A percentile compares a stretch with the other conserved stretches of the same genome.
phyloP scores from a whole-genome alignment of 2,113 vertebrate genomes.

The Laterallus jamaicensis region DNA sequence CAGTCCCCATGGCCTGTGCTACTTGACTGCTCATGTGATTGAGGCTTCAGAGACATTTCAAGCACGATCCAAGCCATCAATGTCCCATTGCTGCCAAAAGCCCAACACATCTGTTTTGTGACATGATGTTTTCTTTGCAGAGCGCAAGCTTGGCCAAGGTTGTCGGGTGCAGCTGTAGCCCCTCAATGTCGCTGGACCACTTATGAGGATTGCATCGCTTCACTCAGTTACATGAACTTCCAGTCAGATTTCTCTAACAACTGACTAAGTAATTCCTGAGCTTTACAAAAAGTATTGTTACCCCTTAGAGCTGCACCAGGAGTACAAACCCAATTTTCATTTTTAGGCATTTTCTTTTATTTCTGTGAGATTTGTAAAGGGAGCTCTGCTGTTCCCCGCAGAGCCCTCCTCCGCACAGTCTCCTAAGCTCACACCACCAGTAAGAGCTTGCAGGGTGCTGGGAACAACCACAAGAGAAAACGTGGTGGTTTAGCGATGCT shows the following conservation, averaged over 20 bases:
- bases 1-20: slow-evolving; percentile 59
- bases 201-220: slow-evolving; percentile 5
- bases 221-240: not conserved
- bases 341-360: not conserved
- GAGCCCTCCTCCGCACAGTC: not conserved
- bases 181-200: not conserved
- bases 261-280: not conserved
- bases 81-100: slow-evolving; percentile 56
- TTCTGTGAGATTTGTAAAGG: slow-evolving; percentile 26
- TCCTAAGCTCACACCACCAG: not conserved
- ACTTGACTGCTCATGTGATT: slow-evolving; percentile 53
- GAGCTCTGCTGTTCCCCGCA: not conserved
- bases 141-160: not conserved
- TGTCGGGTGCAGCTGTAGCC: not conserved
- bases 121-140: slow-evolving; percentile 13
- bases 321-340: not conserved
- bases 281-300: not conserved
- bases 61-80: slow-evolving; percentile 64
- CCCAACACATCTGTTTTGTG: slow-evolving; percentile 13
- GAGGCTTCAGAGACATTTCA: slow-evolving; percentile 68
- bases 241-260: slow-evolving; percentile 2
- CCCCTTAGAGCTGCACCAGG: not conserved
- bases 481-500: not conserved
- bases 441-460: not conserved
- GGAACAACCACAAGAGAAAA: not conserved